Conservation (phyloP, 2,113 vertebrate genomes). For the Xyrauchen texanus region DNA sequence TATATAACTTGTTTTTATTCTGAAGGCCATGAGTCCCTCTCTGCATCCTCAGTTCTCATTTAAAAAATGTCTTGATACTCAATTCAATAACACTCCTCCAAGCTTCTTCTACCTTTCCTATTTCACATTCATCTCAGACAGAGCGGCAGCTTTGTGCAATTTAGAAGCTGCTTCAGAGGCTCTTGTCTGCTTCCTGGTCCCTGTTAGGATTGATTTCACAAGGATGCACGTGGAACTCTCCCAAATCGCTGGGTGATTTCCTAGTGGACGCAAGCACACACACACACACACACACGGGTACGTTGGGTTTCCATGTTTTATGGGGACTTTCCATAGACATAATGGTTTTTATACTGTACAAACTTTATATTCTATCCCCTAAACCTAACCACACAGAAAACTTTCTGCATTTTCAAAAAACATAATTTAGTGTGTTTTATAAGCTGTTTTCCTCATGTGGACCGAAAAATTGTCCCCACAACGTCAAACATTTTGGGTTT, state of each 20-base stretch:
- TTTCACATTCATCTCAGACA: constrained; percentile 50
- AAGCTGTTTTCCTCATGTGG: no score
- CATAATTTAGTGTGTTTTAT: no score
- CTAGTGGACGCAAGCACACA: not conserved
- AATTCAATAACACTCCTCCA: constrained; percentile 28
- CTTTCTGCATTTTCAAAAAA: no score
- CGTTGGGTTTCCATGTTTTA: no score
- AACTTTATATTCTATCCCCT: no score
- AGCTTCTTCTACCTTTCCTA: constrained; percentile 8
- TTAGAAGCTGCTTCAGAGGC: constrained; percentile 38
- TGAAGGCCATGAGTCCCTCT: not conserved
- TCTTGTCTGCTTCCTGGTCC: constrained; percentile 48
- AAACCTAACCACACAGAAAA: no score
- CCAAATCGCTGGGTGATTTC: constrained; percentile 19
- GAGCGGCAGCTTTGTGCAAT: constrained; percentile 43
- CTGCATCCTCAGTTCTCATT: constrained; percentile 32
- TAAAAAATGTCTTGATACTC: constrained; percentile 37
- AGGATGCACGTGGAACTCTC: constrained; percentile 18
- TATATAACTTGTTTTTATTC: constrained; percentile 41
- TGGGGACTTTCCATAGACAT: no score
- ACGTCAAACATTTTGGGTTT: no score
- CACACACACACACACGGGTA: no score
- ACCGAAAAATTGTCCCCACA: no score
- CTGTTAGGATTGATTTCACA: constrained; percentile 50
- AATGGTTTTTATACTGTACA: no score